Conservation (phyloP, 1,140 invertebrate genomes). For the Caenorhabditis tropicalis region DNA sequence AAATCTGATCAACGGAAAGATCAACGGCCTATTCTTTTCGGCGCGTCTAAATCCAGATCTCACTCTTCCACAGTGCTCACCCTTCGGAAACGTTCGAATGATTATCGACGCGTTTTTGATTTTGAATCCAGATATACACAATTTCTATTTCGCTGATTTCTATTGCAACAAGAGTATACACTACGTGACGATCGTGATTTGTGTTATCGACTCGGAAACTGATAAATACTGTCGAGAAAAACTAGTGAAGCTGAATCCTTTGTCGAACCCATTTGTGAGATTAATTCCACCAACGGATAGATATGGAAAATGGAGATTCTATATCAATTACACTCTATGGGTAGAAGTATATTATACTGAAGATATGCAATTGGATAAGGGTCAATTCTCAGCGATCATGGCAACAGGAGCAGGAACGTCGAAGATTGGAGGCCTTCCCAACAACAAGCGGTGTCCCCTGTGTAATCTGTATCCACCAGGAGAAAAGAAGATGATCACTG, state of each 20-base stretch:
- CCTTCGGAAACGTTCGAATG: constrained; percentile 60
- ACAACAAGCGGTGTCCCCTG: constrained; percentile 58
- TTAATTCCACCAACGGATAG: constrained; percentile 23
- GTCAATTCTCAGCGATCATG: constrained; percentile 55
- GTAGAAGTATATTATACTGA: constrained; percentile 70
- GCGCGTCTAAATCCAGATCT: constrained; percentile 54
- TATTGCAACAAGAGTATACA: constrained; percentile 59
- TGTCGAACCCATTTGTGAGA: constrained; percentile 60
- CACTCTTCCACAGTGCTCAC: constrained; percentile 49
- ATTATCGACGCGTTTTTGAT: constrained; percentile 37
- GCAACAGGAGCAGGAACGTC: constrained; percentile 60
- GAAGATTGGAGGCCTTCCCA: constrained; percentile 57
- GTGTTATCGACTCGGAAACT: constrained; percentile 54
- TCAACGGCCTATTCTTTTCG: constrained; percentile 58
- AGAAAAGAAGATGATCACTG: neutral
- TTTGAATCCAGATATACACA: constrained; percentile 50
- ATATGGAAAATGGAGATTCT: constrained; percentile 55
- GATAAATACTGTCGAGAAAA: constrained; percentile 59
- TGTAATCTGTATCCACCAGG: constrained; percentile 59
- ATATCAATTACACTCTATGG: constrained; percentile 61
- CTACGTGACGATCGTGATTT: constrained; percentile 59
- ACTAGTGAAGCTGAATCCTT: constrained; percentile 53
- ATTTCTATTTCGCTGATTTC: constrained; percentile 61
- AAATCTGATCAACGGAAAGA: constrained; percentile 46
- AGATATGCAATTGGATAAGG: constrained; percentile 59